Conservation (phyloP, 2,888 invertebrate genomes). For the Eumerus sabulonum region DNA sequence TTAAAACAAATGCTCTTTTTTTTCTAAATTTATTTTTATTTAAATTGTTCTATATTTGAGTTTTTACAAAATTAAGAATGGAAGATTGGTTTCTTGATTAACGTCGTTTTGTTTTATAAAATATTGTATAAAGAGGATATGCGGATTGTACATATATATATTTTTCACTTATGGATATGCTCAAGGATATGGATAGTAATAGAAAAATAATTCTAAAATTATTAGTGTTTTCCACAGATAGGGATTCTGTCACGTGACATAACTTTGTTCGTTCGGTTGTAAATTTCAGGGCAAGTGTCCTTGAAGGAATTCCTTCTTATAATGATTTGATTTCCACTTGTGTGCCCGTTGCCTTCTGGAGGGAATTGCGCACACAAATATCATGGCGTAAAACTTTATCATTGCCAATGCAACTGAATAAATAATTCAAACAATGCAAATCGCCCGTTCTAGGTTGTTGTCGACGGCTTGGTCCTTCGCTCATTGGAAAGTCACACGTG, state of each 20-base stretch:
- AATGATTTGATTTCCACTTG: conserved; percentile 2
- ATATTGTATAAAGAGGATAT: conserved; percentile 30
- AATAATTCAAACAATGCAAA: conserved; percentile 33
- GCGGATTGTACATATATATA: conserved; percentile 29
- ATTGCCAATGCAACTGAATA: conserved; percentile 22
- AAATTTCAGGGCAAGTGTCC: conserved; percentile 1
- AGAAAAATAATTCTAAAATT: no score
- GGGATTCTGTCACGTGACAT: no score
- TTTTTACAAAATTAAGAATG: conserved; percentile 54
- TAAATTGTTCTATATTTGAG: conserved; percentile 7
- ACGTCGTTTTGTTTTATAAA: conserved; percentile 12
- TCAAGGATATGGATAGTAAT: neutral
- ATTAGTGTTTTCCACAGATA: no score
- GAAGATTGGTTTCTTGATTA: conserved; percentile 35
- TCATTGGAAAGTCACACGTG: no score
- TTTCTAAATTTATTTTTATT: conserved; percentile 3
- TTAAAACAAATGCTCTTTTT: conserved; percentile 54
- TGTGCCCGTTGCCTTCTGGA: no score
- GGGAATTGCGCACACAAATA: conserved; percentile 4
- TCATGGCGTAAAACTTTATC: conserved; percentile 26
- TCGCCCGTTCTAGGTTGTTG: neutral
- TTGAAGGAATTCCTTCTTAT: conserved; percentile 5
- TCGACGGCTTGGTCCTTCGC: no score
- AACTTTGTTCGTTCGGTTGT: no score
- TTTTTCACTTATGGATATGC: conserved; percentile 46